Base-by-base conservation (phyloP, 2,797 vertebrate genomes). In the Arctocebus calabarensis region DNA sequence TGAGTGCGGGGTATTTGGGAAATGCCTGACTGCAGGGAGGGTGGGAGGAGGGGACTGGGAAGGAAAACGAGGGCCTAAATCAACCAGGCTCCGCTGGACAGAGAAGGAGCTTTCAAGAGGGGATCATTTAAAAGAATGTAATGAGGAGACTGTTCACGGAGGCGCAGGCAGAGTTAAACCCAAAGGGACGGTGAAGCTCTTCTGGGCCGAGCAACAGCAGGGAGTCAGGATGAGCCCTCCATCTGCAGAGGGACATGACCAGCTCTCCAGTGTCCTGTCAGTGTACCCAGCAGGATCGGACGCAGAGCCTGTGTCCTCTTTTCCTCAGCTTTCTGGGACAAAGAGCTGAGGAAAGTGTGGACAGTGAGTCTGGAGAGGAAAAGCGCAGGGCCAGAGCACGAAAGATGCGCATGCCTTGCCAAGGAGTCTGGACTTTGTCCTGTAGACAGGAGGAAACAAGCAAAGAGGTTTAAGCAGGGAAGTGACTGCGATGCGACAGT, bases 351-450 rank as follows among this genome's bases (percentile, higher is more conserved):
- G 12, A 57, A n/a, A 64, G 57, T 40, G 32, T 52, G n/a, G 84
- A 78, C 71, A 74, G 45, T 27, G 59, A 79, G 23, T 37, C 59
- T 78, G 45, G 57, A 90, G 55, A 70, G 62, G 93, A 94, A 70
- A 37, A 73, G 79, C 45, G 37, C 79, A 86, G 62, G 79, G 43
- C 75, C 91, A 48, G 64, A 87, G 85, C 66, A n/a, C 78, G 73
- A 95, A 91, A 78, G 91, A 62, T 3, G 16, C 10, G 1, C 27
- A 23, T 19, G 85, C 22, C 37, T 77, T 90, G 93, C 95, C 95
- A 91, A 92, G 89, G 23, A 52, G 70, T 91, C 94, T 97, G 97
- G 88, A 95, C 85, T 97, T 95, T 85, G 75, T 96, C 81, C 90
- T 81, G 48, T 2, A 93, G 96, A 94, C 87, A 92, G 84, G 68